Base-by-base conservation (phyloP, 2,113 vertebrate species). In the Sminthopsis crassicaudata region DNA sequence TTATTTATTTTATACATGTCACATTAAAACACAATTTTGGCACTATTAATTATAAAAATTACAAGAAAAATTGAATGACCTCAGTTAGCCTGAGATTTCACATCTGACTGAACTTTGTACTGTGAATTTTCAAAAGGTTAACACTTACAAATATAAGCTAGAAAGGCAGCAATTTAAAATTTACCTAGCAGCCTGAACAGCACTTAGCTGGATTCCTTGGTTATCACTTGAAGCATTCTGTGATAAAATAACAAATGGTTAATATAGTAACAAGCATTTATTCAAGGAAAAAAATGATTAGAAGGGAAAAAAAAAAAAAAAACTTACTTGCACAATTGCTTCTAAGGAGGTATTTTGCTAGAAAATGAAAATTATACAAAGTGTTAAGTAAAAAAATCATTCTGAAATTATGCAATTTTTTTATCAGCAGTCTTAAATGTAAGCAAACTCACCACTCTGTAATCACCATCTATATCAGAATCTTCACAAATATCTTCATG, bases 221-320 rank as follows among this genome's bases (percentile, higher is more conserved):
- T 99, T 99, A 98, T 99, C 99, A 99, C 99, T 99, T 98, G 99
- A 99, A 97, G 99, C 99, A 97, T 99, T 99, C 99, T 99, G 94
- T 88, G 98, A 98, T 12, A 94, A 91, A 91, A 96, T 96, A 95
- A 53, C 51, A 96, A 51, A 98, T 11, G 92, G 95, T 94, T 97
- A 51, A 51, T 5, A 91, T 53, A 97, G 55, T 97, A 91, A 96
- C 12, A 96, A 96, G 88, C 92, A 96, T 94, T 30, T 57, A 97
- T 52, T 0, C 23, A 51, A 2, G 67, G 94, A 26, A 60, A 94
- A 2, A 93, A 94, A 60, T 57, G 27, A 90, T 46, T 92, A 53
- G 2, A 53, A 8, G 36, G 46, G 8, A 48, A 2, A 1, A 19
- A 57, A 48, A 48, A 2, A 1, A 19, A 57, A 98, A 89, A 91